These are phyloP conservation scores for Ptyas mucosa DNA, from an alignment of 2,113 vertebrate genomes.

Conservation along the genomic window DNA sequence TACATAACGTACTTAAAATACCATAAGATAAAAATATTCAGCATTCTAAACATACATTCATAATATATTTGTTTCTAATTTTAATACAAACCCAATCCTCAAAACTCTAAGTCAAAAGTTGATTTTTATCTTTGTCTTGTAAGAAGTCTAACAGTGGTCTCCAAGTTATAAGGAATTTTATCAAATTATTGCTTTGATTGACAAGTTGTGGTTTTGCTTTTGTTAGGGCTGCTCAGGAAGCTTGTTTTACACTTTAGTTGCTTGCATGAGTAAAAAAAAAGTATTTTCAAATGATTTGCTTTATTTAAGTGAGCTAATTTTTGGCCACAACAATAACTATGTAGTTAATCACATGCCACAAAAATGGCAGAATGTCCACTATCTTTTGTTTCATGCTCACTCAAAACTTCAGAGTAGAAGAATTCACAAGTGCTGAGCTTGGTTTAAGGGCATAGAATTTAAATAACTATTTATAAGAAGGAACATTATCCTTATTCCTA, in stretches of 20 bases:
- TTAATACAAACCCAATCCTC: not conserved
- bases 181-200: not conserved
- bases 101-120: not conserved
- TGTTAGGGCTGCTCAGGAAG: not conserved
- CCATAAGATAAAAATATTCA: not conserved
- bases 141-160: not conserved
- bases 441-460: not conserved
- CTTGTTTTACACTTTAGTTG: not conserved
- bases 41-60: not conserved
- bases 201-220: not conserved
- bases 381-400: not conserved
- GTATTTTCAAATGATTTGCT: not conserved
- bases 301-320: not conserved
- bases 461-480: not conserved
- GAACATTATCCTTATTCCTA: not conserved
- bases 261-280: not conserved
- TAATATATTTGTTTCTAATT: not conserved
- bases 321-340: not conserved
- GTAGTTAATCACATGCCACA: not conserved
- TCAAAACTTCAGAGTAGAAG: not conserved
- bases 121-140: not conserved
- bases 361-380: not conserved
- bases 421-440: not conserved
- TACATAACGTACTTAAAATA: not conserved
- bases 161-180: not conserved